phyloP scores from a whole-genome alignment of 2,888 invertebrate species.

The Drosophila diplacantha region DNA sequence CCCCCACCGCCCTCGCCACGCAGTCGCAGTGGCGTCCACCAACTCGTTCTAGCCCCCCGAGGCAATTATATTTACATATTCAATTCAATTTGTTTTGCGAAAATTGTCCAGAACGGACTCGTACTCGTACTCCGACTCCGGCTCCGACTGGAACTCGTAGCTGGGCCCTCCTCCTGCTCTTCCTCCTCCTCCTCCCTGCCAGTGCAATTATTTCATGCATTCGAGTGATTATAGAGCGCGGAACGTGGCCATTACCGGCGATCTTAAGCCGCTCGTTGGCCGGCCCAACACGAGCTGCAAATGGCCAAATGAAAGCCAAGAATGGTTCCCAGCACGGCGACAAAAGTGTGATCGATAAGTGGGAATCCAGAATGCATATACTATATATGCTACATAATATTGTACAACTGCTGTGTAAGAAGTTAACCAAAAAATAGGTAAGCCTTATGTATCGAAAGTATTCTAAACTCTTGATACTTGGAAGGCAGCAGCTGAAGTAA shows the following conservation, averaged over 20 bases:
- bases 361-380: not conserved
- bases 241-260: slow-evolving; percentile 70
- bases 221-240: slow-evolving; percentile 55
- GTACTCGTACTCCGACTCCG: not conserved
- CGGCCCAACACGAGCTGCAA: slow-evolving; percentile 43
- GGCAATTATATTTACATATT: slow-evolving; percentile 71
- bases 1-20: not conserved
- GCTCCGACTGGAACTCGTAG: not conserved
- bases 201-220: slow-evolving; percentile 4
- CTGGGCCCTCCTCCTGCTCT: not conserved
- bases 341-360: not conserved
- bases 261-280: slow-evolving; percentile 54
- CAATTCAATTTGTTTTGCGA: slow-evolving; percentile 68
- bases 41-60: slow-evolving; percentile 3
- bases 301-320: slow-evolving; percentile 39
- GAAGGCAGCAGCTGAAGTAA: too few relatives aligned
- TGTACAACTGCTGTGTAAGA: not conserved
- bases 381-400: too few relatives aligned
- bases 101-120: slow-evolving; percentile 46
- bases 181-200: not conserved
- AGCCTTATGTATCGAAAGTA: too few relatives aligned
- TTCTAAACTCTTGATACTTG: too few relatives aligned
- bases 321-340: not conserved
- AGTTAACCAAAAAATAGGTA: too few relatives aligned
- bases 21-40: not conserved